Percentiles rank a stretch among this genome's conserved stretches.
phyloP scores from a whole-genome alignment of 2,888 invertebrate species.

The Serrognathus titanus region DNA sequence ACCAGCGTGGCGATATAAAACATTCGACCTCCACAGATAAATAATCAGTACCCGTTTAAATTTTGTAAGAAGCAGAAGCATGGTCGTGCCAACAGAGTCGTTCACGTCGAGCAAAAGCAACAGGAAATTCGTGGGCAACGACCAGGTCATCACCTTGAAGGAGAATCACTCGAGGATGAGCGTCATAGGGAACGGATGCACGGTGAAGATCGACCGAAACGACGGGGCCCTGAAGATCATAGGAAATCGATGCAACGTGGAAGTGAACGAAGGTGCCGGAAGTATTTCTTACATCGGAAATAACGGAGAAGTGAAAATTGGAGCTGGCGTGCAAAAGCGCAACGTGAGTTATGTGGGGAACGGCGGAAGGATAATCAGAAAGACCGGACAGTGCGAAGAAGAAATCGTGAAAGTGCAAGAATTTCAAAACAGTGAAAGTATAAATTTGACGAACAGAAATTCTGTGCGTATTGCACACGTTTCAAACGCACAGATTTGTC shows the following conservation, averaged over 20 bases:
- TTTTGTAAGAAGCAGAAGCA: neutral
- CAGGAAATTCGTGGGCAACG: constrained; percentile 21
- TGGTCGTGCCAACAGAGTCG: constrained; percentile 12
- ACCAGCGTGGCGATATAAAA: too few species aligned
- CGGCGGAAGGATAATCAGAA: constrained; percentile 16
- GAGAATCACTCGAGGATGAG: constrained; percentile 13
- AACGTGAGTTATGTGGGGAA: constrained; percentile 23
- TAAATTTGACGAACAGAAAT: too few species aligned
- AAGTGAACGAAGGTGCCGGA: constrained; percentile 21
- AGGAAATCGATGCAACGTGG: constrained; percentile 23
- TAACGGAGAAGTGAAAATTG: constrained; percentile 20
- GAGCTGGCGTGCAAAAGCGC: constrained; percentile 13
- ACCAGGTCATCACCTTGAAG: constrained; percentile 12
- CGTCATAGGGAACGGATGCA: constrained; percentile 24
- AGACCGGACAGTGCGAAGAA: neutral
- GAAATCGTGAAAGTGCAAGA: neutral
- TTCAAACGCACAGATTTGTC: too few species aligned
- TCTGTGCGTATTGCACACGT: too few species aligned
- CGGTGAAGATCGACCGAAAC: constrained; percentile 22
- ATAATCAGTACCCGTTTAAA: too few species aligned
- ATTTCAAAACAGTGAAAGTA: neutral
- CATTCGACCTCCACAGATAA: too few species aligned
- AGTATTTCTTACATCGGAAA: constrained; percentile 26
- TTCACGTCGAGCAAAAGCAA: constrained; percentile 7
- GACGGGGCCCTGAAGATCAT: constrained; percentile 23